phyloP scores from a whole-genome alignment of 1,140 invertebrate genomes.

The Drosophila virilis region DNA sequence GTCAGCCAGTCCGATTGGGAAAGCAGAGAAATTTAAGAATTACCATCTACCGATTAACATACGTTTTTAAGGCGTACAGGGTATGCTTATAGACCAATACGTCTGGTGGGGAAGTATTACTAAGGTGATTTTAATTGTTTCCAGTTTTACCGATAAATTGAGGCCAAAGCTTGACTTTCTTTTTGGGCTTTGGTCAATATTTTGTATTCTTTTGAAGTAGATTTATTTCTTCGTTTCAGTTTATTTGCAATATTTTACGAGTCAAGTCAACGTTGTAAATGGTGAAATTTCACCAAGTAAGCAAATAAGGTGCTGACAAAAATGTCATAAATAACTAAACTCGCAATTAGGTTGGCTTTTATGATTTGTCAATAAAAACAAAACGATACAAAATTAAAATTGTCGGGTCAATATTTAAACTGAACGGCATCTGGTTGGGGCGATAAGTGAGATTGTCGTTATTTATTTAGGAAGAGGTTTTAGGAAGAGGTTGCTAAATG shows the following conservation, averaged over 20 bases:
- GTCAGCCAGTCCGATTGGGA: not conserved
- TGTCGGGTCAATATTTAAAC: constrained; percentile 50
- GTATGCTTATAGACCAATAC: constrained; percentile 3
- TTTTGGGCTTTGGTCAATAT: constrained; percentile 35
- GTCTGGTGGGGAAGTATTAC: not conserved
- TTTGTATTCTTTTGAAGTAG: constrained; percentile 29
- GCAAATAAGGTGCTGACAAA: constrained; percentile 47
- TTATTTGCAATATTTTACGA: constrained; percentile 67
- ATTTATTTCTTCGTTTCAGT: constrained; percentile 43
- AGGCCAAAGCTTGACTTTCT: constrained; percentile 68
- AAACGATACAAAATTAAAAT: constrained; percentile 22
- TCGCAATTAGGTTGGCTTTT: constrained; percentile 55
- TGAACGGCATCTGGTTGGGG: constrained; percentile 19
- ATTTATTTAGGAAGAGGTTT: constrained; percentile 37
- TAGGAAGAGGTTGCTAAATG: constrained; percentile 28
- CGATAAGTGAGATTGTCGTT: not conserved
- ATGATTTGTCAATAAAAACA: constrained; percentile 46
- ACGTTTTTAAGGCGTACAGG: not conserved
- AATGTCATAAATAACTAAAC: constrained; percentile 57
- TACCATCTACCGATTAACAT: not conserved
- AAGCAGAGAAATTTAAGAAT: not conserved
- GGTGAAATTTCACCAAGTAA: constrained; percentile 60
- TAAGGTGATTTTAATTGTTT: constrained; percentile 17
- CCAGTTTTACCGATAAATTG: constrained; percentile 55
- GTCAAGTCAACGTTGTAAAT: constrained; percentile 31